A percentile compares a stretch with the other conserved stretches of the same genome.
phyloP scores from a whole-genome alignment of 2,888 invertebrate genomes.

The Nemotelus nigrinus region DNA sequence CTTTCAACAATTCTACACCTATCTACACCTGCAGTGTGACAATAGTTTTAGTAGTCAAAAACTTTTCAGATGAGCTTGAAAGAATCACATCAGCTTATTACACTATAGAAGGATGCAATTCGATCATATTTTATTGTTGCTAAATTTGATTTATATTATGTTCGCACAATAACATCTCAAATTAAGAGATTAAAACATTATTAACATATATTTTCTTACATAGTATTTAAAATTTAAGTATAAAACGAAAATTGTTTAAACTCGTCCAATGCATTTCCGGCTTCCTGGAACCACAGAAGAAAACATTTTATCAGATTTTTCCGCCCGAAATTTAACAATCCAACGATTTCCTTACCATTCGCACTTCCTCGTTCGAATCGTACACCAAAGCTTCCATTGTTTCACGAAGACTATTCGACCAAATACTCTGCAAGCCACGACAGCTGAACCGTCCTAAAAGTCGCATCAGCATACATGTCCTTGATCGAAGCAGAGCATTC shows the following conservation, averaged over 20 bases:
- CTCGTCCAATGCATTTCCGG: constrained; percentile 61
- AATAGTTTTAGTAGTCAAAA: too few species aligned
- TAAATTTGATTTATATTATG: too few species aligned
- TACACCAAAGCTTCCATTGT: constrained; percentile 59
- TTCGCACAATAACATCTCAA: too few species aligned
- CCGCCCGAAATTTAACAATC: constrained; percentile 17
- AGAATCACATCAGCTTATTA: too few species aligned
- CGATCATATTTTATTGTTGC: too few species aligned
- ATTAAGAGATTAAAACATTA: too few species aligned
- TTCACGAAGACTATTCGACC: constrained; percentile 58
- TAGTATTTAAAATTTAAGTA: too few species aligned
- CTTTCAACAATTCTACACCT: too few species aligned
- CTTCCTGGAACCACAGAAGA: constrained; percentile 55
- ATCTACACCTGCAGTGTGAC: too few species aligned
- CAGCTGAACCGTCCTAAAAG: constrained; percentile 75
- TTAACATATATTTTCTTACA: too few species aligned
- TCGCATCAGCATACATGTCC: constrained; percentile 78
- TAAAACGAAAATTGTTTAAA: constrained; percentile 63
- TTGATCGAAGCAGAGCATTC: constrained; percentile 69
- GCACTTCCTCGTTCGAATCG: constrained; percentile 57
- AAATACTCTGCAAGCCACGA: constrained; percentile 68
- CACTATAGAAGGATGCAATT: too few species aligned
- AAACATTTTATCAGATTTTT: neutral
- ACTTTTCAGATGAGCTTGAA: too few species aligned
- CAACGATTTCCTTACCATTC: constrained; percentile 53